A percentile compares a stretch with the other conserved stretches of the same genome.
Conservation (phyloP, 23 tunicate species). For the Halocynthia roretzi region DNA sequence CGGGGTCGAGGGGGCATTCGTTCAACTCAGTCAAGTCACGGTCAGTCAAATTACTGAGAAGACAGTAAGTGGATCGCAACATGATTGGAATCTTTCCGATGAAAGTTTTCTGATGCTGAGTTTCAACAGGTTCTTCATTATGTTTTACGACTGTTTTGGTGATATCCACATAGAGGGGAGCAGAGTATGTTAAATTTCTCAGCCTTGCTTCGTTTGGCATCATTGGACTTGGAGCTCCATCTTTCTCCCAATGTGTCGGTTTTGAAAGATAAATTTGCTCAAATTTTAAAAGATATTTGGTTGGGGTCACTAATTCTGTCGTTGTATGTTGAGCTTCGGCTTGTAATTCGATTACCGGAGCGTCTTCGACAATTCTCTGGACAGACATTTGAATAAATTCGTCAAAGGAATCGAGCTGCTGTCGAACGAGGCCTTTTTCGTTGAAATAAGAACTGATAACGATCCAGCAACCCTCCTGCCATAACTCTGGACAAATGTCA, state of each 20-base stretch:
- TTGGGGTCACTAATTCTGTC: conserved; percentile 77
- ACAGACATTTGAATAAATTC: conserved; percentile 99
- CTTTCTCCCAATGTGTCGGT: conserved; percentile 99
- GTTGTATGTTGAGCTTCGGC: conserved; percentile 96
- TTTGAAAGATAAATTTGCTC: conserved; percentile 99
- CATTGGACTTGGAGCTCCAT: conserved; percentile 97
- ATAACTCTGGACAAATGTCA: conserved; percentile 83
- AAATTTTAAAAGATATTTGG: conserved; percentile 91
- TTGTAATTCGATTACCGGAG: conserved; percentile 93
- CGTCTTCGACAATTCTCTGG: conserved; percentile 98
- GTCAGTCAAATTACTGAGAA: conserved; percentile 92
- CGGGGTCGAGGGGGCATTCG: conserved; percentile 99
- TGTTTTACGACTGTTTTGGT: conserved; percentile 77
- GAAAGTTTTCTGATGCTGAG: conserved; percentile 81
- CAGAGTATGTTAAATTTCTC: conserved; percentile 94
- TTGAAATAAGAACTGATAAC: conserved; percentile 97
- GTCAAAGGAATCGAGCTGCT: conserved; percentile 98
- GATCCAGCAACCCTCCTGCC: conserved; percentile 99
- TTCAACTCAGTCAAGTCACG: conserved; percentile 98
- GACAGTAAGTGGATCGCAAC: conserved; percentile 96
- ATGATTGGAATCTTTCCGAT: conserved; percentile 99
- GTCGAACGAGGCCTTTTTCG: conserved; percentile 98
- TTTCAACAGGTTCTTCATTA: conserved; percentile 58
- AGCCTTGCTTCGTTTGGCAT: conserved; percentile 99
- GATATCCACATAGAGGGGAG: conserved; percentile 98